Conservation (phyloP, 1,140 invertebrate genomes). For the Antheraea pernyi region DNA sequence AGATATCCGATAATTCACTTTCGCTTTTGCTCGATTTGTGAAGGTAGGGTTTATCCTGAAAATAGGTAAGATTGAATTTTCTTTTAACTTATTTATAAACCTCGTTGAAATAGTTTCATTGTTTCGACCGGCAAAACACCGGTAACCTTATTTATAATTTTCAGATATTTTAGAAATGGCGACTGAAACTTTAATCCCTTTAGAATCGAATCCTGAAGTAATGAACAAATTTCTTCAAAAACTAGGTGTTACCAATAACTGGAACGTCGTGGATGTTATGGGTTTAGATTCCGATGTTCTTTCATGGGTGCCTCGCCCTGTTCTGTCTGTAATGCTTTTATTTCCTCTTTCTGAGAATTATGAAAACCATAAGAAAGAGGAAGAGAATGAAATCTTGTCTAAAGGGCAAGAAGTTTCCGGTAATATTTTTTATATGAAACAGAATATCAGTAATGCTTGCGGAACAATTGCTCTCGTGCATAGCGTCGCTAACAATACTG, state of each 20-base stretch:
- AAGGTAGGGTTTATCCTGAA: not conserved
- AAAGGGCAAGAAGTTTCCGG: constrained; percentile 81
- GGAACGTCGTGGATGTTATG: constrained; percentile 93
- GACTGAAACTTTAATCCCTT: constrained; percentile 80
- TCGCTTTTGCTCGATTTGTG: not conserved
- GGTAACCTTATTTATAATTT: constrained; percentile 53
- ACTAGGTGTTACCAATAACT: constrained; percentile 90
- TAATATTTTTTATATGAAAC: constrained; percentile 94
- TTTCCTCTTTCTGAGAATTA: constrained; percentile 91
- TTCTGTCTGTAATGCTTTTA: constrained; percentile 90
- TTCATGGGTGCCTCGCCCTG: constrained; percentile 90
- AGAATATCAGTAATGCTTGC: constrained; percentile 97
- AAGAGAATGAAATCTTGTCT: constrained; percentile 82
- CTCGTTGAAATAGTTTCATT: not conserved
- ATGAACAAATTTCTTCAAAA: constrained; percentile 93
- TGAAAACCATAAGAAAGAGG: constrained; percentile 82
- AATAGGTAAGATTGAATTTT: not conserved
- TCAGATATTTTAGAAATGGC: constrained; percentile 64
- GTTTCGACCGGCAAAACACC: constrained; percentile 24
- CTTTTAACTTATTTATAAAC: not conserved
- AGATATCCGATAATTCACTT: not conserved
- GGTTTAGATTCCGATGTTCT: constrained; percentile 92
- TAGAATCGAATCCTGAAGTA: constrained; percentile 96
- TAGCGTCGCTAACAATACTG: constrained; percentile 87
- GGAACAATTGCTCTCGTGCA: constrained; percentile 97